phyloP scores from a whole-genome alignment of 2,113 vertebrate species.

The Bubo bubo region DNA sequence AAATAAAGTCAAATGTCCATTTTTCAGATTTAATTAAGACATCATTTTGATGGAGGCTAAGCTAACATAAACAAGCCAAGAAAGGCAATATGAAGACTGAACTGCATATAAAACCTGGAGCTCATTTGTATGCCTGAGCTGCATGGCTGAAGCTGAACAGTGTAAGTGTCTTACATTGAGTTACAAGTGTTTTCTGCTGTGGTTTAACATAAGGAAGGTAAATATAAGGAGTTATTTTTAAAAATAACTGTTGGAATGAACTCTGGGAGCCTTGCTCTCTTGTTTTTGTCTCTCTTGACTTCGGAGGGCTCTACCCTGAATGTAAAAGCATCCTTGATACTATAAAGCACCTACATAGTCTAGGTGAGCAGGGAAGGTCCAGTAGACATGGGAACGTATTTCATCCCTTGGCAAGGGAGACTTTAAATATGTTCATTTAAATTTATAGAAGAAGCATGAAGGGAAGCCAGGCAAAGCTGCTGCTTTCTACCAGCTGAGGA shows the following conservation, averaged over 20 bases:
- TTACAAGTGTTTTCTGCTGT: conserved; percentile 55
- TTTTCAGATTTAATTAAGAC: conserved; percentile 77
- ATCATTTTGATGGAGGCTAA: conserved; percentile 68
- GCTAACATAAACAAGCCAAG: conserved; percentile 69
- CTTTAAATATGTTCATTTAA: not conserved
- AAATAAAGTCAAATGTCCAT: conserved; percentile 70
- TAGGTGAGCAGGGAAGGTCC: not conserved
- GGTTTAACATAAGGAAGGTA: conserved; percentile 17
- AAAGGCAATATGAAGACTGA: conserved; percentile 64
- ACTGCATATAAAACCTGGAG: conserved; percentile 69
- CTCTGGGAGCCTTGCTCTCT: not conserved
- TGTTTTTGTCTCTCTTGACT: not conserved
- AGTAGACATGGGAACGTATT: accelerated
- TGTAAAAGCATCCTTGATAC: not conserved
- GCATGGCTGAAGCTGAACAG: conserved; percentile 34
- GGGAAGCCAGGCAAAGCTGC: not conserved
- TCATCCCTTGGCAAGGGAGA: not conserved
- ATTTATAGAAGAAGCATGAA: not conserved
- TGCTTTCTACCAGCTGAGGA: not conserved
- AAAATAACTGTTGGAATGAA: conserved; percentile 20
- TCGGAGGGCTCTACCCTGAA: not conserved
- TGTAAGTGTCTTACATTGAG: not conserved
- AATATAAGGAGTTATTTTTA: conserved; percentile 42
- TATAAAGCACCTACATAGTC: accelerated
- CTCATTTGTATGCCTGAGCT: conserved; percentile 53